Evolutionary conservation across 2,888 invertebrate species (phyloP).

Genomic region (Anaspis maculata): DNA sequence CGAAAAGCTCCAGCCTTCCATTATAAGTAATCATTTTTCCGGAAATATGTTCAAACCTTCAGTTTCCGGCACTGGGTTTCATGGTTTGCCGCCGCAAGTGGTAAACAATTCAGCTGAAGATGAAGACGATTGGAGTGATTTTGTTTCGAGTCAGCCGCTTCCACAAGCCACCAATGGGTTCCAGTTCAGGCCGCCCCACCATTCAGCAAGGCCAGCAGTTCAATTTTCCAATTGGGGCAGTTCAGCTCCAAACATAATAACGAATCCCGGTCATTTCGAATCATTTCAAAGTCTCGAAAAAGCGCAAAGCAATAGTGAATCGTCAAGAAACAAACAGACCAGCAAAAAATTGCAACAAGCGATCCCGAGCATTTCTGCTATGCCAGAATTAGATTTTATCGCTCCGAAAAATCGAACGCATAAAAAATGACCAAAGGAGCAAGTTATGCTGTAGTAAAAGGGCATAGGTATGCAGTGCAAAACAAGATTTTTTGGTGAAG

Average conservation of each 20-base stretch:
- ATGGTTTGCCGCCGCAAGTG: background rate
- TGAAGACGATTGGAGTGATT: slow-evolving; percentile 51
- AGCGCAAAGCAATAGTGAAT: slow-evolving; percentile 2
- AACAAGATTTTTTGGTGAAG: too few relatives aligned
- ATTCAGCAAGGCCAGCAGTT: slow-evolving; percentile 3
- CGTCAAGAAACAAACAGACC: background rate
- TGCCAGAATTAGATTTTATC: slow-evolving; percentile 50
- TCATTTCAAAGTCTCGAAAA: slow-evolving; percentile 16
- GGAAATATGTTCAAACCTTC: slow-evolving; percentile 1
- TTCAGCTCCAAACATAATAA: slow-evolving; percentile 31
- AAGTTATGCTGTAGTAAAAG: slow-evolving; percentile 36
- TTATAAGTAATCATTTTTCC: slow-evolving; percentile 34
- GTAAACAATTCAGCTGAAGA: slow-evolving; percentile 18
- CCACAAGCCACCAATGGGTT: slow-evolving; percentile 13
- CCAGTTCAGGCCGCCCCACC: slow-evolving; percentile 11
- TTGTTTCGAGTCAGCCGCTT: slow-evolving; percentile 44
- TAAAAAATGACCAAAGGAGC: slow-evolving; percentile 41
- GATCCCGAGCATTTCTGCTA: slow-evolving; percentile 42
- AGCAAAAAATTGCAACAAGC: slow-evolving; percentile 14
- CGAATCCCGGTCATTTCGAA: slow-evolving; percentile 33
- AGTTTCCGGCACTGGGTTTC: background rate
- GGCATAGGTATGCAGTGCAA: too few relatives aligned
- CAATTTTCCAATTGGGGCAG: slow-evolving; percentile 8
- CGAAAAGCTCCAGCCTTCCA: slow-evolving; percentile 25
- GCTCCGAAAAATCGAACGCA: slow-evolving; percentile 40